These are phyloP conservation scores for Nymphalis polychloros DNA, from an alignment of 2,888 invertebrate genomes.

Conservation along the genomic window DNA sequence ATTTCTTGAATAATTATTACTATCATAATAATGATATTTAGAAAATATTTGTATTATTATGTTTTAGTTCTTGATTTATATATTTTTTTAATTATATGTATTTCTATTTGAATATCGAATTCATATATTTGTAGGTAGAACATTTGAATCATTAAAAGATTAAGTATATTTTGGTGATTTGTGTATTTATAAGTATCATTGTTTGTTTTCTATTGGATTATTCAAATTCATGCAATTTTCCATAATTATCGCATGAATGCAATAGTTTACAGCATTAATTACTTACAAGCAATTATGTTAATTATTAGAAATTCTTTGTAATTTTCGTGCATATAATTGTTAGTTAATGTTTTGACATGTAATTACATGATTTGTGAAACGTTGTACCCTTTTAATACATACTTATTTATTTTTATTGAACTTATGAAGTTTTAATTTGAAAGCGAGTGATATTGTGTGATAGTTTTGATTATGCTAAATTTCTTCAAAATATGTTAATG, in stretches of 20 bases:
- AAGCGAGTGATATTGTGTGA: neutral
- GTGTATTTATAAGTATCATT: neutral
- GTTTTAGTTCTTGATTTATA: no score
- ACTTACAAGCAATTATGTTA: slow-evolving; percentile 21
- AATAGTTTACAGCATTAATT: slow-evolving; percentile 17
- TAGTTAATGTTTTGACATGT: slow-evolving; percentile 10
- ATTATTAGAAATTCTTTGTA: slow-evolving; percentile 28
- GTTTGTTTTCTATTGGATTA: slow-evolving; percentile 1
- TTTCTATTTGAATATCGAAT: no score
- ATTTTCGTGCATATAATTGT: slow-evolving; percentile 19
- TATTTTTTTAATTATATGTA: no score
- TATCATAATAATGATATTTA: no score
- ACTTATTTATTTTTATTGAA: no score
- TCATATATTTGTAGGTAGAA: no score
- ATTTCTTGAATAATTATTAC: no score
- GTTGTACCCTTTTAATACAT: neutral
- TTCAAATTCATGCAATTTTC: slow-evolving; percentile 5
- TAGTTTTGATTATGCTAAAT: neutral
- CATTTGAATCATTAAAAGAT: no score
- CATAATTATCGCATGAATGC: slow-evolving; percentile 4
- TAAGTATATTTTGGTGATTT: neutral
- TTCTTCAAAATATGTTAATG: neutral
- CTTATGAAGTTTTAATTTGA: slow-evolving; percentile 1
- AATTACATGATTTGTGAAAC: slow-evolving; percentile 6
- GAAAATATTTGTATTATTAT: no score